Base-by-base conservation (phyloP, 2,888 invertebrate genomes). In the Nebria salina region DNA sequence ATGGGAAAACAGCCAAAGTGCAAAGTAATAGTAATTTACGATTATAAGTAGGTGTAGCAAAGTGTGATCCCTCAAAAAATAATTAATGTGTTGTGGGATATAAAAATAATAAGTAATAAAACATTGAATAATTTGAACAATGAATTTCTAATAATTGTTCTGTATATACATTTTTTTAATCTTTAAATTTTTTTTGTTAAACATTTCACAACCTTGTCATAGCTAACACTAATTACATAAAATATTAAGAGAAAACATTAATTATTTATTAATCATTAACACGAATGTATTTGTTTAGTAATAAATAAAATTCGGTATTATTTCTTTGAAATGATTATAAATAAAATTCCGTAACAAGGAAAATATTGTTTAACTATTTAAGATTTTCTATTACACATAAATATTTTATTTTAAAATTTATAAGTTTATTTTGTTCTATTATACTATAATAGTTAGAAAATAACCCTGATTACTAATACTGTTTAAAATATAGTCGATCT, bases 151-250 rank as follows among this genome's bases (percentile, higher is more conserved):
- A 54, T 3, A 54, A 54, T 54, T 54, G 54, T 54, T 54, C 54
- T 7, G 54, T 54, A 54, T 54, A 54, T 54, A 54, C 13, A 54
- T 54, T 11, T 13, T 11, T 13, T 5, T 54, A 11, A 11, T 54
- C 11, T 54, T 54, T 54, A 11, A 11, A 6, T 54, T 54, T 54
- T 54, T 54, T 54, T 54, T 54, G 54, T 54, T 54, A 54, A 54
- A 54, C 54, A 54, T 54, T 54, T 54, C 54, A 54, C 54, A 54
- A 54, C 54, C 54, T 54, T 54, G 54, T 54, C 54, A 54, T 54
- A 54, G 54, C 54, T 54, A 54, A 54, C 54, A 54, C 54, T 54
- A 54, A 54, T 54, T 54, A 54, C 54, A 54, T 54, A 54, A 54
- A 54, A 54, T 54, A 7, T 54, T 6, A 54, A 54, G 54, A 7